A percentile compares a stretch with the other conserved stretches of the same genome.
These are phyloP conservation scores for Andrena bucephala DNA, from an alignment of 2,888 invertebrate genomes.

Conservation along the genomic window DNA sequence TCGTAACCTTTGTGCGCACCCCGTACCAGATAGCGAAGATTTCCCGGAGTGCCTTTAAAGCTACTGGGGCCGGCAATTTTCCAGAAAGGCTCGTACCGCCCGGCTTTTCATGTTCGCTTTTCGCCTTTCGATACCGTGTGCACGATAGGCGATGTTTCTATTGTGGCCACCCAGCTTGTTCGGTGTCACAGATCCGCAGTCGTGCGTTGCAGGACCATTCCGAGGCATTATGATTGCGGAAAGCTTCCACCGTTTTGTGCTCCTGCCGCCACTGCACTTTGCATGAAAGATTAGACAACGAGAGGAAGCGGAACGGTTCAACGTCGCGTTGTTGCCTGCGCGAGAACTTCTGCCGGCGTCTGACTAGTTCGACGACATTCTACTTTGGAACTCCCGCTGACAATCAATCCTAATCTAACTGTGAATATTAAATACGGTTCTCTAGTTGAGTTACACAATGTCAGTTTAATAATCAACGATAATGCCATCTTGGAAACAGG, in stretches of 20 bases:
- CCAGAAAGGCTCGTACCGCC: slow-evolving; percentile 29
- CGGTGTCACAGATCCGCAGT: slow-evolving; percentile 24
- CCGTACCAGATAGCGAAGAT: slow-evolving; percentile 29
- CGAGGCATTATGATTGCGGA: slow-evolving; percentile 56
- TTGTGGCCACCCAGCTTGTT: slow-evolving; percentile 41
- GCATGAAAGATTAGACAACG: slow-evolving; percentile 63
- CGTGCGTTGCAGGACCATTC: slow-evolving; percentile 46
- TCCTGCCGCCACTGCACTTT: slow-evolving; percentile 41
- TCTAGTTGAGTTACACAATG: too few species aligned
- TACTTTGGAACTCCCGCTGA: slow-evolving; percentile 1
- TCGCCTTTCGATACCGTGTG: slow-evolving; percentile 46
- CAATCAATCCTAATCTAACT: slow-evolving; percentile 22
- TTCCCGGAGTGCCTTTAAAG: slow-evolving; percentile 21
- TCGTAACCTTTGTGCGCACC: not conserved
- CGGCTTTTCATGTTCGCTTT: slow-evolving; percentile 39
- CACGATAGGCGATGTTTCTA: slow-evolving; percentile 53
- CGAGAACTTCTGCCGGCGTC: slow-evolving; percentile 3
- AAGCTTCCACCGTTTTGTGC: slow-evolving; percentile 40
- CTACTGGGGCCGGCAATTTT: slow-evolving; percentile 34
- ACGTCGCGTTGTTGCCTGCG: not conserved
- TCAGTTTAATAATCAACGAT: too few species aligned
- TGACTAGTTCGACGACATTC: not conserved
- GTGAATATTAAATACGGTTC: too few species aligned
- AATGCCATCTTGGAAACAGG: too few species aligned
- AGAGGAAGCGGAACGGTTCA: slow-evolving; percentile 32